phyloP scores from a whole-genome alignment of 2,797 vertebrate species.

The Argya squamiceps region DNA sequence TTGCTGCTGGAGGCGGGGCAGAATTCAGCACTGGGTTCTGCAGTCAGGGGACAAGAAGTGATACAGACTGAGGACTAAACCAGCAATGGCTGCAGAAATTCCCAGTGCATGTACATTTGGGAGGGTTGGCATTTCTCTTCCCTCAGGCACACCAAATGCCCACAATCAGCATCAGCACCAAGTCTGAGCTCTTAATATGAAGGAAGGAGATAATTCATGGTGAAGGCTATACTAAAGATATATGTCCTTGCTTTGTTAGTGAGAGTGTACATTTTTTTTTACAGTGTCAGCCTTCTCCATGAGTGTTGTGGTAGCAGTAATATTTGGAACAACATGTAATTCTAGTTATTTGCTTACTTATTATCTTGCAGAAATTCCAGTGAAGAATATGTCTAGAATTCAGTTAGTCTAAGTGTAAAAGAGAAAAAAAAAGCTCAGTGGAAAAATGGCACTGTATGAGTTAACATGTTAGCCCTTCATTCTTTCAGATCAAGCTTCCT shows the following conservation, averaged over 20 bases:
- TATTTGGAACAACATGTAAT: not conserved
- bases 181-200: not conserved
- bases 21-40: not conserved
- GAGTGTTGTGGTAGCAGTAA: not conserved
- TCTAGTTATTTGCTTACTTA: not conserved
- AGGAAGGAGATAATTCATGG: not conserved
- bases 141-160: not conserved
- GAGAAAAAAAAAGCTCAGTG: not conserved
- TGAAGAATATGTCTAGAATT: not conserved
- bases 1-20: not conserved
- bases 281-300: not conserved
- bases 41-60: not conserved
- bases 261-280: not conserved
- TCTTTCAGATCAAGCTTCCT: constrained; percentile 51
- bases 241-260: not conserved
- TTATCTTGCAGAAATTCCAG: not conserved
- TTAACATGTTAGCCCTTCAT: constrained; percentile 34
- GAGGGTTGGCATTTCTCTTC: not conserved
- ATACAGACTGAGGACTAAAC: not conserved
- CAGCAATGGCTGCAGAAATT: not conserved
- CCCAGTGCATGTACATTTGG: not conserved
- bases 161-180: not conserved
- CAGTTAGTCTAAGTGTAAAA: not conserved
- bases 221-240: not conserved
- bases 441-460: not conserved